phyloP scores from a whole-genome alignment of 2,888 invertebrate species.

The Apotomis capreana region DNA sequence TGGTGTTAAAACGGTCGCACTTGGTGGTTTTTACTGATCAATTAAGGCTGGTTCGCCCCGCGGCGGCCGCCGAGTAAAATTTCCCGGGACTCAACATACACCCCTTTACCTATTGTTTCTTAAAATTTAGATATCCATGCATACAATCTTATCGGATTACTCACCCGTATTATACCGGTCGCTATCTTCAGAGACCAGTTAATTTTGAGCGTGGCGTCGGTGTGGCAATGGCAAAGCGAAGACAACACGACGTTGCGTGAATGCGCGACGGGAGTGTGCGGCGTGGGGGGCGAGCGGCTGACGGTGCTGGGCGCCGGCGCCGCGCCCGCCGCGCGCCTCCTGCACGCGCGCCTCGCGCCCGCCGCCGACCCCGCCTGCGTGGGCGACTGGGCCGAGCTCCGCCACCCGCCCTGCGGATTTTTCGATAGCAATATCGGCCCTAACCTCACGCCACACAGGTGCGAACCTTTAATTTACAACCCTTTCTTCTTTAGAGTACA shows the following conservation, averaged over 20 bases:
- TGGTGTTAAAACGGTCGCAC: too few relatives aligned
- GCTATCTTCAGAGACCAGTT: neutral
- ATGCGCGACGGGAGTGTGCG: neutral
- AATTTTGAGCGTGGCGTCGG: slow-evolving; percentile 13
- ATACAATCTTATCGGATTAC: too few relatives aligned
- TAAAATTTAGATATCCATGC: too few relatives aligned
- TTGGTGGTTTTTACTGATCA: too few relatives aligned
- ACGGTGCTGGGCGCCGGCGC: neutral
- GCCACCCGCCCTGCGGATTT: neutral
- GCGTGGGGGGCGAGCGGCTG: neutral
- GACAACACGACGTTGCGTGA: neutral
- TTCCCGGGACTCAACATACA: too few relatives aligned
- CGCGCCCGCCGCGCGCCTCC: slow-evolving; percentile 51
- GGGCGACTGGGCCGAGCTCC: slow-evolving; percentile 1
- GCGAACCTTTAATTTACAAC: neutral
- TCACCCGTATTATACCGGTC: too few relatives aligned
- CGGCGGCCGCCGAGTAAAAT: too few relatives aligned
- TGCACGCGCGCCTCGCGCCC: slow-evolving; percentile 62
- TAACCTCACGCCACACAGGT: neutral
- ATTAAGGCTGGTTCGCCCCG: too few relatives aligned
- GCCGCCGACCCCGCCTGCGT: neutral
- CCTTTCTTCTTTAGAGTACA: too few relatives aligned
- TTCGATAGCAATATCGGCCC: neutral
- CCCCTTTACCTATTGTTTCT: too few relatives aligned
- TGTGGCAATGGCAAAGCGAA: neutral